Evolutionary conservation across 92 coral and sea anemone species (phyloP).

Genomic region (Phenganax subtilis): DNA sequence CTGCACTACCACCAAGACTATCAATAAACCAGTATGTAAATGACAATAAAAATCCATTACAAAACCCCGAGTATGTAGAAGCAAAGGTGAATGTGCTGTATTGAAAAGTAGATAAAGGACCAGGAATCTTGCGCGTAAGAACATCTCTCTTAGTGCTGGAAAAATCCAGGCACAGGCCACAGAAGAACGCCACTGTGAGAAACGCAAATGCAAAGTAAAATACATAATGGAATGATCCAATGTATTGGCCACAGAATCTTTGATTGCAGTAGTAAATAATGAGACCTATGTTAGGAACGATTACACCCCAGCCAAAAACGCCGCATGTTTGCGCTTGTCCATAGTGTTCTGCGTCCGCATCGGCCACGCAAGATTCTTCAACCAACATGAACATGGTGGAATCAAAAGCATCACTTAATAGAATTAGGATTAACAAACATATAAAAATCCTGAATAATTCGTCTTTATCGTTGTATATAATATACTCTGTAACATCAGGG

Average conservation of each 20-base stretch:
- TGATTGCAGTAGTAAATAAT: conserved; percentile 50
- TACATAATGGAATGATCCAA: conserved; percentile 48
- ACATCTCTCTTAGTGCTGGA: neutral
- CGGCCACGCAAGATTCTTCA: conserved; percentile 25
- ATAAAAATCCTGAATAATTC: conserved; percentile 28
- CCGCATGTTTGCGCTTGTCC: conserved; percentile 83
- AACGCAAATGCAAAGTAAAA: conserved; percentile 72
- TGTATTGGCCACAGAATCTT: conserved; percentile 49
- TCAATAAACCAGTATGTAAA: conserved; percentile 90
- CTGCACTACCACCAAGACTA: conserved; percentile 64
- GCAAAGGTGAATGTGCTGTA: conserved; percentile 62
- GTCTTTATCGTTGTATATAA: conserved; percentile 4
- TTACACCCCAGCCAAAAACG: conserved; percentile 79
- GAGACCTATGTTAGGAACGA: conserved; percentile 60
- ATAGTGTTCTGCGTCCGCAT: conserved; percentile 50
- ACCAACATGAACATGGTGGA: conserved; percentile 25
- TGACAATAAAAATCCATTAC: conserved; percentile 78
- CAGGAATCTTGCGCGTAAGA: conserved; percentile 2
- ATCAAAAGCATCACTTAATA: conserved; percentile 31
- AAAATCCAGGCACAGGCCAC: conserved; percentile 63
- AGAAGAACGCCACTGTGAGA: conserved; percentile 59
- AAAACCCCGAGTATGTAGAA: conserved; percentile 62
- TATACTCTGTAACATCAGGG: neutral
- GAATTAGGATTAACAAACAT: conserved; percentile 3
- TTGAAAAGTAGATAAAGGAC: conserved; percentile 37